phyloP scores from a whole-genome alignment of 30 jellyfish, hydroid and myxozoan species.

The Cassiopea andromeda region DNA sequence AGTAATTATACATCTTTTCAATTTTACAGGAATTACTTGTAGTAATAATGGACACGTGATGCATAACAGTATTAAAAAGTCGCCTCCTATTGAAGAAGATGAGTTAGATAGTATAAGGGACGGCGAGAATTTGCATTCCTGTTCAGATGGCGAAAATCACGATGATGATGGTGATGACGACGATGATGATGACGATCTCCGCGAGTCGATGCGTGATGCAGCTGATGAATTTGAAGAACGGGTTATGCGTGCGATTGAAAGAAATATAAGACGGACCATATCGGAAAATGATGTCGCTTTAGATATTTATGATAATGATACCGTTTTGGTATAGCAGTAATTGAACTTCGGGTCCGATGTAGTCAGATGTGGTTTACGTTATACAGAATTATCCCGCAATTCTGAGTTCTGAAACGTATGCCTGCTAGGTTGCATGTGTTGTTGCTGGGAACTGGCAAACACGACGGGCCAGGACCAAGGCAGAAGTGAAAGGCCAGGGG shows the following conservation, averaged over 20 bases:
- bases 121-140: slow-evolving; percentile 2
- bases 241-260: slow-evolving; percentile 72
- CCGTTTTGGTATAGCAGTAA: slow-evolving; percentile 59
- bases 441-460: no score
- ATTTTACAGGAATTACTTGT: slow-evolving; percentile 19
- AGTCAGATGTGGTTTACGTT: slow-evolving; percentile 23
- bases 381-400: neutral
- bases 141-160: slow-evolving; percentile 27
- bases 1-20: neutral
- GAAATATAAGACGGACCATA: slow-evolving; percentile 58
- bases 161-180: slow-evolving; percentile 21
- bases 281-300: slow-evolving; percentile 58
- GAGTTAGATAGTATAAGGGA: neutral
- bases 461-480: no score
- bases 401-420: neutral
- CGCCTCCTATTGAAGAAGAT: slow-evolving; percentile 20
- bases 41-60: slow-evolving; percentile 29
- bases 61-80: slow-evolving; percentile 33
- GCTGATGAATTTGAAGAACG: slow-evolving; percentile 75
- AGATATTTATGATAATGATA: slow-evolving; percentile 65
- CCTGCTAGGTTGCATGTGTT: neutral
- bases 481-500: no score
- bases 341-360: slow-evolving; percentile 2
- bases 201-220: slow-evolving; percentile 27
- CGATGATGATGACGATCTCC: slow-evolving; percentile 29